These are phyloP conservation scores for Ondatra zibethicus DNA, from an alignment of 2,113 vertebrate genomes.

Conservation along the genomic window DNA sequence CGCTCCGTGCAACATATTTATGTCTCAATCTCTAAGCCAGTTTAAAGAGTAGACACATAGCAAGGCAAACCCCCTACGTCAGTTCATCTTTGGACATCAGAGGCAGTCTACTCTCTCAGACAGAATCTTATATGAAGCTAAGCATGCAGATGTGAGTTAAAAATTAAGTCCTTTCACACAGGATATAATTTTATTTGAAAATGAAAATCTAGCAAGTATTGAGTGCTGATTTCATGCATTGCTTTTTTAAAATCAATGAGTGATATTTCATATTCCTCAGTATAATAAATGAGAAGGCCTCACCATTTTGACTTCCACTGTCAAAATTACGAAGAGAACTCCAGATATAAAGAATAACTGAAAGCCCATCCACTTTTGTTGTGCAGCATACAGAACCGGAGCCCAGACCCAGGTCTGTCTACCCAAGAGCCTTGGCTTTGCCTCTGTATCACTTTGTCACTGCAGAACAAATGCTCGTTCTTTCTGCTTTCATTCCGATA, in stretches of 20 bases:
- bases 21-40: not conserved
- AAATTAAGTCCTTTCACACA: not conserved
- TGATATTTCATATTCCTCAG: not conserved
- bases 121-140: not conserved
- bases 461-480: not conserved
- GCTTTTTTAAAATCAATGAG: not conserved
- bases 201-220: not conserved
- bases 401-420: not conserved
- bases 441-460: accelerated
- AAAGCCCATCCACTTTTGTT: not conserved
- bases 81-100: not conserved
- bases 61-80: not conserved
- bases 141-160: not conserved
- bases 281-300: not conserved
- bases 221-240: not conserved
- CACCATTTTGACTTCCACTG: not conserved
- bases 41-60: not conserved
- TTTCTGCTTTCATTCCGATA: not conserved
- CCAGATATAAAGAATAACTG: not conserved
- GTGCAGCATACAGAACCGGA: not conserved
- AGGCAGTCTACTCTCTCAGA: not conserved
- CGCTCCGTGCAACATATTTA: not conserved
- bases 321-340: not conserved
- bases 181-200: slow-evolving; percentile 14
- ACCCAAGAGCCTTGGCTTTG: accelerated